Evolutionary conservation across 2,113 vertebrate genomes (phyloP), one percentile per base, ranked within the genome.

Genomic region (Pluvialis apricaria): DNA sequence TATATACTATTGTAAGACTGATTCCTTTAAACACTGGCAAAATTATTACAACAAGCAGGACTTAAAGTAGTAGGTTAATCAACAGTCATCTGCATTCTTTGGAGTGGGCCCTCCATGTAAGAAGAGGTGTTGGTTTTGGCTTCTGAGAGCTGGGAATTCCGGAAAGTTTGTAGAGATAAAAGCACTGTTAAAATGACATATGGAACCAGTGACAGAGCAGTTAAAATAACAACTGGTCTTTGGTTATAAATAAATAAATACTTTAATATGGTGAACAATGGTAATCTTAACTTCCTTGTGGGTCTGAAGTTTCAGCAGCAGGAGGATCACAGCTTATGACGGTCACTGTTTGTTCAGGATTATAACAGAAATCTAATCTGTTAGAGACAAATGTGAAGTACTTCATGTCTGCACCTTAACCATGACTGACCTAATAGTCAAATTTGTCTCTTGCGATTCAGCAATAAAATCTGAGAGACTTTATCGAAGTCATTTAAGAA

Each of bases 101-200:
- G 4, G 28, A 24, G 16, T 31, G 6, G 18, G 55, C 16, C 2
- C 17, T 45, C 24, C 1, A 1, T 11, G 10, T 28, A 20, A 44
- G 6, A 16, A 94, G 32, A 81, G 2, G 5, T 58, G 7, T 47
- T 45, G 12, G 3, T 4, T 88, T 64, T 68, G 20, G 3, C 5
- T 89, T 81, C 44, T 42, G 21, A 66, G 21, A 77, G 3, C 14
- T 44, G n/a, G 20, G 19, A 90, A 72, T 9, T n/a, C 24, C 61
- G 13, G 11, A 82, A 47, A 3, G 2, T 32, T 66, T 57, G 6
- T 15, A 55, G 24, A 45, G 4, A 16, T 16, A 44, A 47, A 68
- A 73, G 5, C 6, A 22, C 6, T 28, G 10, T n/a, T 62, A 58
- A 80, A 69, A 58, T 42, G 7, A 7, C 6, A 16, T 6, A 29